Conservation (phyloP, 1,140 invertebrate species). For the Coboldia fuscipes region DNA sequence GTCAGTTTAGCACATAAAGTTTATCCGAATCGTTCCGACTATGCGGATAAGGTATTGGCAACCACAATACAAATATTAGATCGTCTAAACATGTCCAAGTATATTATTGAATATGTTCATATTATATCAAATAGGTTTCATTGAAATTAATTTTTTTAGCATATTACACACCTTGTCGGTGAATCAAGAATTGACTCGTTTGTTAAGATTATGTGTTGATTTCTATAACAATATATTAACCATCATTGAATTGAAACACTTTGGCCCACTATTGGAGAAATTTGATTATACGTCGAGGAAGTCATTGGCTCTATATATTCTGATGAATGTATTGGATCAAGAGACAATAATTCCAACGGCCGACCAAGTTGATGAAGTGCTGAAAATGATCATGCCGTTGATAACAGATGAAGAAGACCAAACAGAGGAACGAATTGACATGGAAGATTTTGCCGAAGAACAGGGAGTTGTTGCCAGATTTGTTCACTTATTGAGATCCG, state of each 20-base stretch:
- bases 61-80: slow-evolving; percentile 75
- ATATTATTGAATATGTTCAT: slow-evolving; percentile 4
- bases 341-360: slow-evolving; percentile 73
- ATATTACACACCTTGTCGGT: slow-evolving; percentile 16
- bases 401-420: slow-evolving; percentile 72
- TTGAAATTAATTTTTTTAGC: slow-evolving; percentile 6
- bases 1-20: slow-evolving; percentile 91
- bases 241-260: slow-evolving; percentile 65
- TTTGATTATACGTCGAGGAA: slow-evolving; percentile 82
- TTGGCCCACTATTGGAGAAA: slow-evolving; percentile 61
- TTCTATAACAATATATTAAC: slow-evolving; percentile 85
- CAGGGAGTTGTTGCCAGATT: slow-evolving; percentile 76
- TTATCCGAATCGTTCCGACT: slow-evolving; percentile 84
- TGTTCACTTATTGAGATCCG: slow-evolving; percentile 75
- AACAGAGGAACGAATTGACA: slow-evolving; percentile 41
- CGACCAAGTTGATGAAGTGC: slow-evolving; percentile 58
- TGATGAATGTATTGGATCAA: slow-evolving; percentile 28
- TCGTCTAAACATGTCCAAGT: slow-evolving; percentile 54
- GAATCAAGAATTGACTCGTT: slow-evolving; percentile 57
- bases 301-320: slow-evolving; percentile 64
- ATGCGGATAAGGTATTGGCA: slow-evolving; percentile 86
- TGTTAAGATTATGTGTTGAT: slow-evolving; percentile 87
- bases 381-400: slow-evolving; percentile 64
- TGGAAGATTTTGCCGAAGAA: slow-evolving; percentile 94
- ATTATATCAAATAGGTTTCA: slow-evolving; percentile 2